Evolutionary conservation across 2,888 invertebrate species (phyloP).

Genomic region (Temnothorax rugatulus): DNA sequence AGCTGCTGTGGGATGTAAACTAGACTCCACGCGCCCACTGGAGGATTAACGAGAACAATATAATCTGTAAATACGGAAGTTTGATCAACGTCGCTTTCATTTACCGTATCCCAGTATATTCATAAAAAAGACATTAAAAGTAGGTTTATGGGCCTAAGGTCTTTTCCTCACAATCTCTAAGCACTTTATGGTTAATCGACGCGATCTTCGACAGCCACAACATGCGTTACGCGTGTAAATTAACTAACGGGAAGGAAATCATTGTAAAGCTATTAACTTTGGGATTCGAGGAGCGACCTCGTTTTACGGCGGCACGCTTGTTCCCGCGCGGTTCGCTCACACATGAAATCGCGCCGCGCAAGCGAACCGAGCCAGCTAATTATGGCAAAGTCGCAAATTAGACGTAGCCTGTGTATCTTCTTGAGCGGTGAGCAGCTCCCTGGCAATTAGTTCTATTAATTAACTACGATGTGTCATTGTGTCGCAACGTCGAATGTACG

Average conservation of each 20-base stretch:
- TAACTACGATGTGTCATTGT: slow-evolving; percentile 8
- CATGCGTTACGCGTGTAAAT: background rate
- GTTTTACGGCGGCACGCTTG: background rate
- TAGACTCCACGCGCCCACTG: too few species aligned
- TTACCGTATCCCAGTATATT: too few species aligned
- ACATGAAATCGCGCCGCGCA: slow-evolving; percentile 15
- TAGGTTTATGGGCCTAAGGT: background rate
- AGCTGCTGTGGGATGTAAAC: too few species aligned
- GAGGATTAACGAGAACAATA: background rate
- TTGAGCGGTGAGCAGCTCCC: background rate
- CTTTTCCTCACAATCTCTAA: background rate
- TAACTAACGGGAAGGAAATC: slow-evolving; percentile 3
- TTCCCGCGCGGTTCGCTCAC: slow-evolving; percentile 3
- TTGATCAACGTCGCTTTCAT: background rate
- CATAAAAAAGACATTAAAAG: background rate
- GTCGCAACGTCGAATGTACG: background rate
- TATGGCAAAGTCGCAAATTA: slow-evolving; percentile 43
- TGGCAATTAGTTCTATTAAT: slow-evolving; percentile 45
- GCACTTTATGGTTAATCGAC: background rate
- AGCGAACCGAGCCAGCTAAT: slow-evolving; percentile 9
- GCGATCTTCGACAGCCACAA: background rate
- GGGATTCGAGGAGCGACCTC: slow-evolving; percentile 17
- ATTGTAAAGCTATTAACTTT: slow-evolving; percentile 27
- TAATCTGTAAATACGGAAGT: background rate
- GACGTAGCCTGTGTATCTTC: background rate